Conservation (phyloP, 2,888 invertebrate genomes). For the Papilio demoleus region DNA sequence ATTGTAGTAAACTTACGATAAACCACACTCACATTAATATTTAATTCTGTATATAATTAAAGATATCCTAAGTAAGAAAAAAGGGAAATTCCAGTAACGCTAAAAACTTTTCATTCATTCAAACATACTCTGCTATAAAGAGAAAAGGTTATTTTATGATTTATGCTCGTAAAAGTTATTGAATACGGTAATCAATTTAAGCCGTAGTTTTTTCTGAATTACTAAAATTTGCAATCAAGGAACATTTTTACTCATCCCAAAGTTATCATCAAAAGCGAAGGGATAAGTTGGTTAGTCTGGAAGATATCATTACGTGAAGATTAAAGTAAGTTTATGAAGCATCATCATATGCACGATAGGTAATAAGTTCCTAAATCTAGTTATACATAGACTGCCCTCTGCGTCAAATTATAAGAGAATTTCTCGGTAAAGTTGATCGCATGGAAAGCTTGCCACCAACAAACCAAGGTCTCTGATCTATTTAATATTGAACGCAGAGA, state of each 20-base stretch:
- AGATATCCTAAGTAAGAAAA: constrained; percentile 61
- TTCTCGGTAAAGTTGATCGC: constrained; percentile 50
- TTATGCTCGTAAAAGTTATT: constrained; percentile 41
- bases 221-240: background rate
- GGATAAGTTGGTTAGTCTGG: background rate
- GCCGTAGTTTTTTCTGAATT: constrained; percentile 4
- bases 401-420: constrained; percentile 61
- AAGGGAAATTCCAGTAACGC: constrained; percentile 58
- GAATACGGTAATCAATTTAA: constrained; percentile 12
- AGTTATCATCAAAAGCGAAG: background rate
- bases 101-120: constrained; percentile 65
- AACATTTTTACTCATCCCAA: constrained; percentile 14
- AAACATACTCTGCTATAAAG: constrained; percentile 63
- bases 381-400: constrained; percentile 61
- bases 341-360: constrained; percentile 67
- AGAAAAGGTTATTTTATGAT: constrained; percentile 56
- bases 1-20: constrained; percentile 65
- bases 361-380: constrained; percentile 67
- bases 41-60: constrained; percentile 58
- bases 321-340: constrained; percentile 63
- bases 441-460: constrained; percentile 39
- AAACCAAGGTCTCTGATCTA: constrained; percentile 44
- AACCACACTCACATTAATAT: constrained; percentile 72
- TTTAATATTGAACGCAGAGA: constrained; percentile 59
- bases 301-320: constrained; percentile 41